phyloP scores from a whole-genome alignment of 92 coral and sea anemone genomes.

The Epizoanthus fatuus region DNA sequence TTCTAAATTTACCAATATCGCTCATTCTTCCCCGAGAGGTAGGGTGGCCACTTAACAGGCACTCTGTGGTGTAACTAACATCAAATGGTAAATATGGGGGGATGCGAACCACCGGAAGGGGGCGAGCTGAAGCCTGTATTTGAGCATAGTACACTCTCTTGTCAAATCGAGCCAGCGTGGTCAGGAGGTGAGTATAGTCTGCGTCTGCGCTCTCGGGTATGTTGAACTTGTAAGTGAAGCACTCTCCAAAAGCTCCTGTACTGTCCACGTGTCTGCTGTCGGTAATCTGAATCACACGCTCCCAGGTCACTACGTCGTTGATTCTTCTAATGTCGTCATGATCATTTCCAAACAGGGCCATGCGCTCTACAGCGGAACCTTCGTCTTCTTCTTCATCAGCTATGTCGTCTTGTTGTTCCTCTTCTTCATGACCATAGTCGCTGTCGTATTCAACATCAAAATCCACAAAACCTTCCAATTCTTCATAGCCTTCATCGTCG shows the following conservation, averaged over 20 bases:
- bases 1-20: constrained; percentile 47
- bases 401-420: constrained; percentile 40
- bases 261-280: constrained; percentile 36
- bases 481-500: constrained; percentile 58
- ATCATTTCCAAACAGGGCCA: constrained; percentile 19
- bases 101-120: constrained; percentile 50
- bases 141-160: constrained; percentile 78
- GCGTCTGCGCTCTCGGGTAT: constrained; percentile 38
- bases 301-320: constrained; percentile 69
- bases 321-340: constrained; percentile 62
- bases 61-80: constrained; percentile 83
- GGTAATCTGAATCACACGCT: constrained; percentile 64
- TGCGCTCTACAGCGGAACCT: constrained; percentile 20
- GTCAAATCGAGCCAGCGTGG: constrained; percentile 68
- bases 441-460: constrained; percentile 43
- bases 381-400: constrained; percentile 52
- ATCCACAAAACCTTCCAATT: constrained; percentile 55
- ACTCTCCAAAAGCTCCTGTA: constrained; percentile 73
- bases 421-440: constrained; percentile 31
- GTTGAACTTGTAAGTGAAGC: constrained; percentile 67
- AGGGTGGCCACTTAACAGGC: constrained; percentile 84
- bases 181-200: constrained; percentile 62
- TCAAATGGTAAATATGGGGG: constrained; percentile 69
- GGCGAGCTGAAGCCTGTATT: constrained; percentile 43
- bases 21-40: constrained; percentile 76